Percentiles rank a stretch among this genome's conserved stretches.
phyloP scores from a whole-genome alignment of 2,888 invertebrate genomes.

The Yponomeuta plumbellus region DNA sequence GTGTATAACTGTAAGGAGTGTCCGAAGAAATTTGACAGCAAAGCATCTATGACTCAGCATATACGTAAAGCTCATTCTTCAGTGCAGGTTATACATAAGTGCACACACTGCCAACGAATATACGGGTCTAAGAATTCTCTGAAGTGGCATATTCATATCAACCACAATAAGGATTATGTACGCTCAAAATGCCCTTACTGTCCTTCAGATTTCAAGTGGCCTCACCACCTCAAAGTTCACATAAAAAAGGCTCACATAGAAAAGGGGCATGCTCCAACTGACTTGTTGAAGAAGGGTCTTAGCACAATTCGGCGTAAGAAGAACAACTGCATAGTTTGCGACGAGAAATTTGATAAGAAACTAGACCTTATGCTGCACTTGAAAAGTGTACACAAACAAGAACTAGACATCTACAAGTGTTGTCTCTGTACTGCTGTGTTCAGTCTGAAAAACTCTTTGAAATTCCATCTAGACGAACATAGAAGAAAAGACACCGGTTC shows the following conservation, averaged over 20 bases:
- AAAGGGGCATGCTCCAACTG: constrained; percentile 2
- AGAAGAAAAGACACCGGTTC: constrained; percentile 1
- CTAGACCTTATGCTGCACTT: constrained; percentile 14
- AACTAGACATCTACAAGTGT: constrained; percentile 17
- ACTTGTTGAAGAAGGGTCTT: constrained; percentile 7
- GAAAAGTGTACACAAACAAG: constrained; percentile 9
- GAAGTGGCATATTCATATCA: constrained; percentile 14
- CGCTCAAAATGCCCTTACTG: constrained; percentile 15
- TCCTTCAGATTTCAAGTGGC: constrained; percentile 16
- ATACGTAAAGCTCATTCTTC: not conserved
- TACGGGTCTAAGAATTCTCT: constrained; percentile 11
- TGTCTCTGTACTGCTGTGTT: constrained; percentile 12
- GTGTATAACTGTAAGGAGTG: constrained; percentile 12
- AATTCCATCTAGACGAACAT: constrained; percentile 10
- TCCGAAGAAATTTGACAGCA: constrained; percentile 10
- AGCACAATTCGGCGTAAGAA: constrained; percentile 8
- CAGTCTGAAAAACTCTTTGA: constrained; percentile 10
- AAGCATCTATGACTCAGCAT: not conserved
- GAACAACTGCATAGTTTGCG: constrained; percentile 15
- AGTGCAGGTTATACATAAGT: not conserved
- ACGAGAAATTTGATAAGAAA: constrained; percentile 15
- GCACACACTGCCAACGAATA: constrained; percentile 6
- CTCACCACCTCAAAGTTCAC: constrained; percentile 16
- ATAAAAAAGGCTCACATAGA: constrained; percentile 13
- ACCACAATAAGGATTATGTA: constrained; percentile 16